Evolutionary conservation across 2,113 vertebrate genomes (phyloP).

Genomic region (Malurus alboscapulatus): DNA sequence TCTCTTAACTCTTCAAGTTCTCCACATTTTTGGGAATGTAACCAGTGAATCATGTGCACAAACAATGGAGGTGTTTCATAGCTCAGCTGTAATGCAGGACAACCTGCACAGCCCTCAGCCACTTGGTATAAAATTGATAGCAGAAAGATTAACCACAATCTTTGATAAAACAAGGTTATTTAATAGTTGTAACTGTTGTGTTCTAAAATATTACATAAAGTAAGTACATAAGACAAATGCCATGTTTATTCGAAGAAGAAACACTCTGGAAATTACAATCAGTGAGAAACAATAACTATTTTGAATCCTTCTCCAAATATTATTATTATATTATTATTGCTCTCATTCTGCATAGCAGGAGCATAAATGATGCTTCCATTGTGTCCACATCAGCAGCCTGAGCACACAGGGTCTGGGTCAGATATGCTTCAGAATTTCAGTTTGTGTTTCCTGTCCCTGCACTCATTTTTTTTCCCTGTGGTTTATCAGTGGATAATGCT

Average conservation of each 20-base stretch:
- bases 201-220: too few species aligned
- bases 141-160: too few species aligned
- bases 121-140: too few species aligned
- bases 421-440: background rate
- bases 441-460: background rate
- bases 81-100: too few species aligned
- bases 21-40: background rate
- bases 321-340: background rate
- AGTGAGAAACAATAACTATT: background rate
- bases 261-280: background rate
- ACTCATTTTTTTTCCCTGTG: background rate
- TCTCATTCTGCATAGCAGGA: background rate
- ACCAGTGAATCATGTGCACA: background rate
- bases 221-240: too few species aligned
- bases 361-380: rapidly evolving
- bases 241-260: too few species aligned
- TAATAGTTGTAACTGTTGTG: too few species aligned
- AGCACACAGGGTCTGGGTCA: background rate
- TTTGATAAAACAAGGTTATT: too few species aligned
- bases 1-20: background rate
- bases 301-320: background rate
- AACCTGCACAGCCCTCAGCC: too few species aligned
- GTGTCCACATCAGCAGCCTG: background rate
- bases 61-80: too few species aligned
- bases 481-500: background rate